phyloP scores from a whole-genome alignment of 2,888 invertebrate genomes.

The Suillia variegata region DNA sequence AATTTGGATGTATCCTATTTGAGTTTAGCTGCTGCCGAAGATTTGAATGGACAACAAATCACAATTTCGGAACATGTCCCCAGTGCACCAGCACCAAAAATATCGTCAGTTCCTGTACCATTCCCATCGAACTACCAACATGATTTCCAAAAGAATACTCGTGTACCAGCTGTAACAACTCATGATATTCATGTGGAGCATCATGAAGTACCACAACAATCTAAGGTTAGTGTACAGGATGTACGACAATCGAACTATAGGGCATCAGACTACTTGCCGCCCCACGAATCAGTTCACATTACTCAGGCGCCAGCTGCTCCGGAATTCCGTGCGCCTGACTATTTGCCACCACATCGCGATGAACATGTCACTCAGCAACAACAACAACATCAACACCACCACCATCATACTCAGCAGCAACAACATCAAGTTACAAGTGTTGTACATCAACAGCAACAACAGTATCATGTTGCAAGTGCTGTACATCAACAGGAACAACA shows the following conservation, averaged over 20 bases:
- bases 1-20: conserved; percentile 43
- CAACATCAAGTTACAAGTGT: neutral
- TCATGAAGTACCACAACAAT: neutral
- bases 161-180: too few relatives aligned
- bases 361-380: conserved; percentile 17
- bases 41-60: conserved; percentile 7
- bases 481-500: neutral
- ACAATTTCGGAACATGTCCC: conserved; percentile 22
- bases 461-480: neutral
- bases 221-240: neutral
- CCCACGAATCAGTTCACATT: neutral
- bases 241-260: neutral
- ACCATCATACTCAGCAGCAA: neutral
- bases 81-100: conserved; percentile 3
- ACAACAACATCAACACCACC: conserved; percentile 5
- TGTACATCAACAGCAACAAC: conserved; percentile 2
- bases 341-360: conserved; percentile 34
- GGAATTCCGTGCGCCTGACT: conserved; percentile 26
- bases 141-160: conserved; percentile 33
- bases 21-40: conserved; percentile 31
- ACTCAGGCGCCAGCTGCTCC: neutral
- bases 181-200: neutral
- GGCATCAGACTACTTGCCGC: neutral
- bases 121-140: conserved; percentile 47
- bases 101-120: conserved; percentile 34